Evolutionary conservation across 2,888 invertebrate species (phyloP), one percentile per base, ranked within the genome.

Genomic region (Eulithis testata): DNA sequence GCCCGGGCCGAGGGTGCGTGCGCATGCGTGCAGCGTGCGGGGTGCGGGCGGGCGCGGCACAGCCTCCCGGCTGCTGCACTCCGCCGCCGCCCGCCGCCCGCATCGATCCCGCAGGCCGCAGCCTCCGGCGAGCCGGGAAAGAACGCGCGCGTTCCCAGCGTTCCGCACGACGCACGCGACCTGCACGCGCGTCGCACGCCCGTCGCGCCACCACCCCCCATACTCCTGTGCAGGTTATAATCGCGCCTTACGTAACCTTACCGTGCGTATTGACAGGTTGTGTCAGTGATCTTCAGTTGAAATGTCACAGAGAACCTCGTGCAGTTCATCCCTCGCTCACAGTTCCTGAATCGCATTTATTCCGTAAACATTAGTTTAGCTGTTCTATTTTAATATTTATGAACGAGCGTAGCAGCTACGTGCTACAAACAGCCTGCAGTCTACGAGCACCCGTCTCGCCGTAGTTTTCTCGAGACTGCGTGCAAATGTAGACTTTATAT

Each of bases 1-100:
- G 70, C 66, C 76, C 66, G 78, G 73, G 77, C 74, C 68, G 73
- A 65, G 73, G 63, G 61, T 65, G 70, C 62, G 69, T 52, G 73
- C 70, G 72, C 75, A 70, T 72, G 75, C 73, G 72, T 73, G 73
- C 63, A 56, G 76, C 76, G 77, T 63, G 77, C 63, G 71, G 73
- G 56, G 72, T 63, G 78, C 72, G 57, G 71, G 69, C 71, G 75
- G 88, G 84, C 85, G 86, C 89, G 87, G 89, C 90, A 89, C 86
- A 85, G 87, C 87, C 87, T 86, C 86, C 87, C 81, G 81, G 83
- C 86, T 82, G 84, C 83, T 87, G 87, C 91, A 91, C 92, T 92
- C 92, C 90, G 90, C 90, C 87, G 88, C 88, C 91, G 90, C 91
- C 89, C 90, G 91, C 90, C 84, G 89, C 90, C 90, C 90, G 90